Conservation (phyloP, 2,113 vertebrate genomes). For the Ophiodon elongatus region DNA sequence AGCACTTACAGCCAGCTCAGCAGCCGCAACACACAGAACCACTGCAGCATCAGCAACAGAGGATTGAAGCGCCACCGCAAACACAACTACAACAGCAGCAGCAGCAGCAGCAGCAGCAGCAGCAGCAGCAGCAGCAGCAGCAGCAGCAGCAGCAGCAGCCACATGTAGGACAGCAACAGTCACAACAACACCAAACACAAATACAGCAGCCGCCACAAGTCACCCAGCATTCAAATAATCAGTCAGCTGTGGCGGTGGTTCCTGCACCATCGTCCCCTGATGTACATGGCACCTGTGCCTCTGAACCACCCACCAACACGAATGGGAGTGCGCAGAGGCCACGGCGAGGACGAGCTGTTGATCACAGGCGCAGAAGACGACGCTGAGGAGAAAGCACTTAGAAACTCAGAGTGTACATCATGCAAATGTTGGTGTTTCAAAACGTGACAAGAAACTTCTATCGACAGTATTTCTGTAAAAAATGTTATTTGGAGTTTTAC, state of each 20-base stretch:
- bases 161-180: conserved; percentile 58
- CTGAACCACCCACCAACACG: conserved; percentile 64
- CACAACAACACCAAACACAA: conserved; percentile 72
- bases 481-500: conserved; percentile 40
- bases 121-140: conserved; percentile 62
- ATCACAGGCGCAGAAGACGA: conserved; percentile 82
- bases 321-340: conserved; percentile 74
- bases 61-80: conserved; percentile 54
- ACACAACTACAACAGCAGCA: conserved; percentile 63
- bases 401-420: conserved; percentile 43
- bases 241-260: conserved; percentile 56
- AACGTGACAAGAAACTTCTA: conserved; percentile 65
- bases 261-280: conserved; percentile 74
- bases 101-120: conserved; percentile 64
- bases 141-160: conserved; percentile 63
- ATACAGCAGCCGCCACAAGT: conserved; percentile 64
- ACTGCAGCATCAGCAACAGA: conserved; percentile 64
- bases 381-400: conserved; percentile 70
- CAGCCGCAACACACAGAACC: conserved; percentile 65
- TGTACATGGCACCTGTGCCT: conserved; percentile 71
- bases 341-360: conserved; percentile 80
- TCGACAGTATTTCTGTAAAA: conserved; percentile 54
- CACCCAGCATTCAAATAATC: conserved; percentile 67
- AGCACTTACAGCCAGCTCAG: conserved; percentile 68
- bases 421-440: conserved; percentile 50